Conservation (phyloP, 2,113 vertebrate species). For the Lepus americanus region DNA sequence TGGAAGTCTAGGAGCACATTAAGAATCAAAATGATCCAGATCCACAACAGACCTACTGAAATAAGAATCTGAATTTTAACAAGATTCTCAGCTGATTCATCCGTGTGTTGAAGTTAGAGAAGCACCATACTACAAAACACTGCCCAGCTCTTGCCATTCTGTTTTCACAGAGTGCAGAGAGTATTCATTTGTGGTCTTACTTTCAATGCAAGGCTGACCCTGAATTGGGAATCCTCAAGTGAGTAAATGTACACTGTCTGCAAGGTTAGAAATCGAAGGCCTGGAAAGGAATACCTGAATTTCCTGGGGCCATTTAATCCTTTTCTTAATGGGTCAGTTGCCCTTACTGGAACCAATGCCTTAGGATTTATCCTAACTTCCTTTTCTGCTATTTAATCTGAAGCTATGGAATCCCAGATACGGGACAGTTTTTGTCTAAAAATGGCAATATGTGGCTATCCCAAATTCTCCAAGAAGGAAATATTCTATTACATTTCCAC, state of each 20-base stretch:
- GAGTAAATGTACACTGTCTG: background rate
- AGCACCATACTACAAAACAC: accelerated
- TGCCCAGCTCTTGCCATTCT: accelerated
- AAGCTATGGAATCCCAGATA: background rate
- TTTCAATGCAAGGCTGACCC: background rate
- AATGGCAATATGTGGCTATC: background rate
- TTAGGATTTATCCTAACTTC: background rate
- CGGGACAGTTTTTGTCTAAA: background rate
- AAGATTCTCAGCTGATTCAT: background rate
- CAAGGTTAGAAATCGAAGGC: background rate
- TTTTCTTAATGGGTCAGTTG: background rate
- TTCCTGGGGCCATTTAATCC: background rate
- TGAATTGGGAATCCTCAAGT: background rate
- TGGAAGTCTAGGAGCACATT: background rate
- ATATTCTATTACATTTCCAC: background rate
- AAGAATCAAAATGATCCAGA: background rate
- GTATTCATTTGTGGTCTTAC: accelerated
- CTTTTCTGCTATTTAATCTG: background rate
- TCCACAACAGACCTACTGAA: background rate
- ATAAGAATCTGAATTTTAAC: background rate
- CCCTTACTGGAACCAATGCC: background rate
- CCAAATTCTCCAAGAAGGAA: background rate
- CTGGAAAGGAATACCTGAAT: background rate
- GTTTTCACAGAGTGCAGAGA: background rate
- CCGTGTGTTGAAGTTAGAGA: background rate